Evolutionary conservation across 2,113 vertebrate genomes (phyloP).

Genomic region (Telmatochromis sp.): DNA sequence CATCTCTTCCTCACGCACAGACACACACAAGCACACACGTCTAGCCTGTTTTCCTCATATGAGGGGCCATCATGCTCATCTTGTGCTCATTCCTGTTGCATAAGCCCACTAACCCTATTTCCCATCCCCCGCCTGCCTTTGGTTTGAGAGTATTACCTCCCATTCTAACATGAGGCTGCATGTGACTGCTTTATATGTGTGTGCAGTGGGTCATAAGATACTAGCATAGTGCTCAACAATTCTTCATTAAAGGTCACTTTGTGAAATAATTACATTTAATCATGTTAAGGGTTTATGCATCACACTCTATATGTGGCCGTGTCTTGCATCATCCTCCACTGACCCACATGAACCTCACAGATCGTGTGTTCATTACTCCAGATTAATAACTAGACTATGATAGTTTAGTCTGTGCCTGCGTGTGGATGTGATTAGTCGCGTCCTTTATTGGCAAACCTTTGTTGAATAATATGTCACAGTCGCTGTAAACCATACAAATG

Average conservation of each 20-base stretch:
- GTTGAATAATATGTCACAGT: not conserved
- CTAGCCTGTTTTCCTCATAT: not conserved
- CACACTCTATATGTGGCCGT: not conserved
- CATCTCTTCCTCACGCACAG: not conserved
- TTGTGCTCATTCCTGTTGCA: constrained; percentile 15
- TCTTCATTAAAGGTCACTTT: not conserved
- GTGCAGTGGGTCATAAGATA: constrained; percentile 3
- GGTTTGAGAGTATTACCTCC: constrained; percentile 27
- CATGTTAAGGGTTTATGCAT: not conserved
- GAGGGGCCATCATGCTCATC: not conserved
- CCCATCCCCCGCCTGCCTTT: constrained; percentile 37
- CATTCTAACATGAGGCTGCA: constrained; percentile 36
- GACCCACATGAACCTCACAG: not conserved
- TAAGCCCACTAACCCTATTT: constrained; percentile 37
- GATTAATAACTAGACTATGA: not conserved
- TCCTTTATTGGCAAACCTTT: not conserved
- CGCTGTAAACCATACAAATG: not conserved
- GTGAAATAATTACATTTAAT: not conserved
- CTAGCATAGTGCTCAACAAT: not conserved
- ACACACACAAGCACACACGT: not conserved
- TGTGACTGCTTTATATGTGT: constrained; percentile 19
- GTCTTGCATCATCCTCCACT: not conserved
- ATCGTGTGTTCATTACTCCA: not conserved
- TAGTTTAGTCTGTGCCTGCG: not conserved
- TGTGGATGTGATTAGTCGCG: not conserved